Conservation (phyloP, 2,888 invertebrate species). For the Rotaria sp. region DNA sequence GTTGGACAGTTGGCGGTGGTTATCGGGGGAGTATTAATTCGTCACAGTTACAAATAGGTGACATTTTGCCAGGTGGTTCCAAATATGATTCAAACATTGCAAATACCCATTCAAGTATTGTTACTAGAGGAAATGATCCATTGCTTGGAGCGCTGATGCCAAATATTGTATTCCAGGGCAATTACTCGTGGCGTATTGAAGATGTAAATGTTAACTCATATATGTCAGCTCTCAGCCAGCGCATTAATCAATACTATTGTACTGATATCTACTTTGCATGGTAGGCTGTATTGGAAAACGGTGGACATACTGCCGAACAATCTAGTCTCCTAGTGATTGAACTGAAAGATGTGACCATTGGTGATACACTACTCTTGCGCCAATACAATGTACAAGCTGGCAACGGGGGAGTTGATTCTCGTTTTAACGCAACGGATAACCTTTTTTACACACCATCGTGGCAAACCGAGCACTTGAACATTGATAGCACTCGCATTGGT, state of each 20-base stretch:
- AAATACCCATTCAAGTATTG: not conserved
- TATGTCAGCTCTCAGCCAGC: not conserved
- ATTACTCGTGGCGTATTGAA: not conserved
- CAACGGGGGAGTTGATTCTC: not conserved
- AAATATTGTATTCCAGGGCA: not conserved
- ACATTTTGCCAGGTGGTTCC: not conserved
- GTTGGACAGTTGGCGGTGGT: not conserved
- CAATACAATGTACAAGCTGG: not conserved
- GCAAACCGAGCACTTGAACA: not conserved
- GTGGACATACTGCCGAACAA: not conserved
- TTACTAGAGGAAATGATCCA: not conserved
- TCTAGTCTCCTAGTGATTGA: not conserved
- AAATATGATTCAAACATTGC: not conserved
- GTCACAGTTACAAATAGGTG: not conserved
- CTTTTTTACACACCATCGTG: not conserved
- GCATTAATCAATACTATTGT: not conserved
- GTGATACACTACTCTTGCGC: not conserved
- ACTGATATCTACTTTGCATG: not conserved
- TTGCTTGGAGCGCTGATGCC: not conserved
- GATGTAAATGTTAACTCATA: not conserved
- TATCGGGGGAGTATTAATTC: not conserved
- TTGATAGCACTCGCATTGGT: not conserved
- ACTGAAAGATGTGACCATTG: not conserved
- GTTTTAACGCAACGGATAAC: not conserved
- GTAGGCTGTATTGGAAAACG: not conserved